Evolutionary conservation across 2,113 vertebrate species (phyloP).

Genomic region (Neotragus pygmaeus): DNA sequence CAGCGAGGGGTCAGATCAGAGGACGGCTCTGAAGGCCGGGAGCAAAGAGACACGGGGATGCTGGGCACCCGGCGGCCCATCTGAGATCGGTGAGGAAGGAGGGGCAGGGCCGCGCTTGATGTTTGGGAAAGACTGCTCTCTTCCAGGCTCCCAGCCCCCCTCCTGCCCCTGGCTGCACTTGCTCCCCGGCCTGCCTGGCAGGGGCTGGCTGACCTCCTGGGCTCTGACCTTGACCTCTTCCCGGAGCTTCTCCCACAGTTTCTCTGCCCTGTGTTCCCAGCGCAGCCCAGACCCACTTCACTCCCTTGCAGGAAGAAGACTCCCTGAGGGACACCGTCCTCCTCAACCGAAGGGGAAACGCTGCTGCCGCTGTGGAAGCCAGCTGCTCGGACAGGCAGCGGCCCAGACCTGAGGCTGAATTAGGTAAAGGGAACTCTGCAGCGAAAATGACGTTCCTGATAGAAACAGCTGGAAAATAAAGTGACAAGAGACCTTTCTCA

Average conservation of each 20-base stretch:
- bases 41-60: fast-evolving
- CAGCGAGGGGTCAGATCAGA: neutral
- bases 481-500: neutral
- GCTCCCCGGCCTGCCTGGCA: neutral
- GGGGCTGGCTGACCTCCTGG: neutral
- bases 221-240: neutral
- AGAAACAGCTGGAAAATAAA: neutral
- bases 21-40: neutral
- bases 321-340: too few relatives aligned
- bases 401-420: neutral
- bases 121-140: too few relatives aligned
- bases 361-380: fast-evolving
- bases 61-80: neutral
- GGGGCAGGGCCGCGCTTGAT: fast-evolving
- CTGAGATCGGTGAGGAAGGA: neutral
- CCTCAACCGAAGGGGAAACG: neutral
- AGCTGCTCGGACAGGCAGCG: fast-evolving
- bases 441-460: neutral
- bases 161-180: neutral
- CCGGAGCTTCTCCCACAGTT: neutral
- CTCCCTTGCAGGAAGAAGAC: too few relatives aligned
- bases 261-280: neutral
- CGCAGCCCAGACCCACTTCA: neutral
- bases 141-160: neutral
- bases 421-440: neutral